These are phyloP conservation scores for Xestia xanthographa DNA, from an alignment of 2,888 invertebrate species.

Conservation along the genomic window DNA sequence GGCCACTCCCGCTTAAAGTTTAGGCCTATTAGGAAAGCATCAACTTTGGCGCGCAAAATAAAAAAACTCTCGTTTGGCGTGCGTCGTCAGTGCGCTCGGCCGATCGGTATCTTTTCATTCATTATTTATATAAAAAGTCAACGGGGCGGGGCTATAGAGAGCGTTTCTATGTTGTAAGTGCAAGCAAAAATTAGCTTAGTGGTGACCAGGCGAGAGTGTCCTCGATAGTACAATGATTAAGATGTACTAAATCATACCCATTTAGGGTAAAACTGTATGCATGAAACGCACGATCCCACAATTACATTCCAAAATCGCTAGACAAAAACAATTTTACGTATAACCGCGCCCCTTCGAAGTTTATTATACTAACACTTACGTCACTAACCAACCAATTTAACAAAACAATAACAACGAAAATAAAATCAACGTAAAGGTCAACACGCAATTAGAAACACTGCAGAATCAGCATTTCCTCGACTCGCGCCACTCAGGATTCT, in stretches of 20 bases:
- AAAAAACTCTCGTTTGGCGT: too few species aligned
- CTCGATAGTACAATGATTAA: constrained; percentile 15
- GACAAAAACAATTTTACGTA: not conserved
- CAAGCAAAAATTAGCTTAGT: too few species aligned
- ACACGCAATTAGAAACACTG: not conserved
- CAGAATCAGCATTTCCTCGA: not conserved
- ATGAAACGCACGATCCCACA: constrained; percentile 6
- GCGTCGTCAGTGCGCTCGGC: too few species aligned
- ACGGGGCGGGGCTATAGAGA: too few species aligned
- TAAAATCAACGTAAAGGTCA: constrained; percentile 15
- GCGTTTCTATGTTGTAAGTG: too few species aligned
- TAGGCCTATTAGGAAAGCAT: too few species aligned
- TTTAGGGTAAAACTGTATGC: constrained; percentile 11
- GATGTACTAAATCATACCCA: constrained; percentile 4
- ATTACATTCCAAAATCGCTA: constrained; percentile 10
- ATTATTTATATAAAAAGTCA: too few species aligned
- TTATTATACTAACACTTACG: constrained; percentile 43
- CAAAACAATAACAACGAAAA: constrained; percentile 54
- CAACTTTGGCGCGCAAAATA: too few species aligned
- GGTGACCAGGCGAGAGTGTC: too few species aligned
- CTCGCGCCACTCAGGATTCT: not conserved
- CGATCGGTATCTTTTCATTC: too few species aligned
- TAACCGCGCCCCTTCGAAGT: not conserved
- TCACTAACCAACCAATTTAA: constrained; percentile 58
- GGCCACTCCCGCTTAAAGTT: too few species aligned